phyloP scores from a whole-genome alignment of 2,888 invertebrate genomes.

The Athripsodes cinereus region DNA sequence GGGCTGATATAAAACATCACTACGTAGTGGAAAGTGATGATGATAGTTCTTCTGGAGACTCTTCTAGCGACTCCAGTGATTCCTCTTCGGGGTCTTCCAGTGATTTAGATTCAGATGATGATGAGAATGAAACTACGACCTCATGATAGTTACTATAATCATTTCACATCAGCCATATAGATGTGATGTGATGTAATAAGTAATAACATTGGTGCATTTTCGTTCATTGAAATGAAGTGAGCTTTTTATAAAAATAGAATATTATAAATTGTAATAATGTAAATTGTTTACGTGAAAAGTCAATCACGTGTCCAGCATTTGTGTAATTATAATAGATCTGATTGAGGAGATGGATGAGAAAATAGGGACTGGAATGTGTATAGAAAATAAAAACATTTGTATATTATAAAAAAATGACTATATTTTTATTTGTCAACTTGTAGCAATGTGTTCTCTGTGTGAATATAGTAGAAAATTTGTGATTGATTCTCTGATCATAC shows the following conservation, averaged over 20 bases:
- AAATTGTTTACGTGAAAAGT: too few species aligned
- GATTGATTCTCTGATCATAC: too few species aligned
- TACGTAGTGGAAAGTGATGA: slow-evolving; percentile 28
- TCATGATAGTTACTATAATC: slow-evolving; percentile 14
- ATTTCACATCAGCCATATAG: not conserved
- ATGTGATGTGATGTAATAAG: too few species aligned
- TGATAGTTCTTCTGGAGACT: slow-evolving; percentile 28
- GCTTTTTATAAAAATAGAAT: too few species aligned
- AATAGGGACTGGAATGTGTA: not conserved
- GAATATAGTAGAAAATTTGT: too few species aligned
- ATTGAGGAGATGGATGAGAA: too few species aligned
- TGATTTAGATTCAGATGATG: slow-evolving; percentile 44
- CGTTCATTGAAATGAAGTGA: too few species aligned
- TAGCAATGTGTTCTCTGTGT: not conserved
- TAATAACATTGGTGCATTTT: too few species aligned
- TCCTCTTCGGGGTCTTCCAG: slow-evolving; percentile 33
- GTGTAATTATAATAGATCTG: too few species aligned
- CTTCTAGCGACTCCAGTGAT: slow-evolving; percentile 30
- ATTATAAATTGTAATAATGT: too few species aligned
- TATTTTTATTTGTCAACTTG: not conserved
- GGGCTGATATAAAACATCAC: slow-evolving; percentile 12
- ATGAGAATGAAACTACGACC: slow-evolving; percentile 27
- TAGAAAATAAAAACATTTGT: not conserved
- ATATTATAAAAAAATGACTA: not conserved
- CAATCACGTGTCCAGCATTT: too few species aligned